Base-by-base conservation (phyloP, 2,888 invertebrate species). In the Ornithoptera priamus region DNA sequence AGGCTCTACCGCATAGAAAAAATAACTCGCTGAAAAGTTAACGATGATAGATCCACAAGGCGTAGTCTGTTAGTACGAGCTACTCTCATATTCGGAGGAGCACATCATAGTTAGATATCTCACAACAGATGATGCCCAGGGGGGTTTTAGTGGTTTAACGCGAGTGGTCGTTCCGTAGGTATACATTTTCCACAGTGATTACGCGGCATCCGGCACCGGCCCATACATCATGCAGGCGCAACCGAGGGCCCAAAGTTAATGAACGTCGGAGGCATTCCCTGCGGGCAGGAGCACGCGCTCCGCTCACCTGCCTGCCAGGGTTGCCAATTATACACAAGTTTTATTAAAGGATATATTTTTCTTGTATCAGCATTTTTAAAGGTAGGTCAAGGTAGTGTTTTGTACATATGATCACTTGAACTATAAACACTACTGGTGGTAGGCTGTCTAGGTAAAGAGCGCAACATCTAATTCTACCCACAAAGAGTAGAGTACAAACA, bases 241-340 rank as follows among this genome's bases (percentile, higher is more conserved):
- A 83, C 82, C 85, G 81, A 85, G 82, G 82, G 82, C 86, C 86
- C 80, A 89, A 89, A 89, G 82, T 88, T 90, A 90, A 91, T 90
- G 90, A 89, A 84, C 85, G 82, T 85, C 81, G 84, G 86, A 88
- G 89, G 88, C 88, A 88, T 86, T 85, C 85, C 85, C 86, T 83
- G 82, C 82, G 79, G 81, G 79, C 78, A 79, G 78, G 75, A 76
- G 79, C 81, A 76, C 74, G 75, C 78, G 78, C 79, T 70, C 72
- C 72, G 71, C 70, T 68, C 72, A 67, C 62, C 68, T 63, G 62
- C 66, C 58, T 10, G n/a, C 53, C 15, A 71, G 68, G 68, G 68
- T 36, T 65, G 62, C 46, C 68, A 61, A 56, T 20, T 2, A 46
- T 46, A 46, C 46, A 12, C 12, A 8, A 10, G 12, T 42, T 42